Percentiles rank a stretch among this genome's conserved stretches.
Evolutionary conservation across 2,797 vertebrate genomes (phyloP).

Genomic region (Gorsachius magnificus): DNA sequence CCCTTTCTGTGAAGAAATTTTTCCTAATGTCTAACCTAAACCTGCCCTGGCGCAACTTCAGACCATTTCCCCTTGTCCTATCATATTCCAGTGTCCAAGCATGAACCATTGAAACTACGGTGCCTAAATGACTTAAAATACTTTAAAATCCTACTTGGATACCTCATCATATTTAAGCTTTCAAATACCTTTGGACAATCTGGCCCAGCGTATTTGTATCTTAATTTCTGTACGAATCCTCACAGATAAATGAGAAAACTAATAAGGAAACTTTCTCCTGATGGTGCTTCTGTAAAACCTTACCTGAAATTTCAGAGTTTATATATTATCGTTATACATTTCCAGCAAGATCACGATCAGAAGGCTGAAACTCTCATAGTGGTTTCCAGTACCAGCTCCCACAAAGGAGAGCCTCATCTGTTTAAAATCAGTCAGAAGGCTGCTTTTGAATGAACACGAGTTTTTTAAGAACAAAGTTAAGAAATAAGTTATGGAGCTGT

Average conservation of each 20-base stretch:
- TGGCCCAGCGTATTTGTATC: not conserved
- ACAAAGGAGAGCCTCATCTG: not conserved
- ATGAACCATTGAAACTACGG: not conserved
- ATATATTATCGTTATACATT: not conserved
- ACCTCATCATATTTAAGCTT: not conserved
- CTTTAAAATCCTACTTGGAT: not conserved
- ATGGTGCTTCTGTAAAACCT: not conserved
- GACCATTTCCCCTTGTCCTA: too few relatives aligned
- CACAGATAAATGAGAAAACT: not conserved
- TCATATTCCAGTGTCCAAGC: not conserved
- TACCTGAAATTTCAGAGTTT: not conserved
- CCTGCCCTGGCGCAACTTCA: too few relatives aligned
- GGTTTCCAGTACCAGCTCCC: not conserved
- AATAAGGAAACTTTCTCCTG: not conserved
- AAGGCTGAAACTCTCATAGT: not conserved
- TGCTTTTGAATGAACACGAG: not conserved
- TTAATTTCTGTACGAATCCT: not conserved
- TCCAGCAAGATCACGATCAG: not conserved
- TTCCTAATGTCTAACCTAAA: too few relatives aligned
- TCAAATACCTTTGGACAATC: not conserved
- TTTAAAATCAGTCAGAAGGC: not conserved
- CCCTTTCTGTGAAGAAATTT: too few relatives aligned
- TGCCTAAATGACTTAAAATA: not conserved
- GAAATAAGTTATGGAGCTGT: not conserved
- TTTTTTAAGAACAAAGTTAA: not conserved